Evolutionary conservation across 2,113 vertebrate species (phyloP).

Genomic region (Lepus europaeus): DNA sequence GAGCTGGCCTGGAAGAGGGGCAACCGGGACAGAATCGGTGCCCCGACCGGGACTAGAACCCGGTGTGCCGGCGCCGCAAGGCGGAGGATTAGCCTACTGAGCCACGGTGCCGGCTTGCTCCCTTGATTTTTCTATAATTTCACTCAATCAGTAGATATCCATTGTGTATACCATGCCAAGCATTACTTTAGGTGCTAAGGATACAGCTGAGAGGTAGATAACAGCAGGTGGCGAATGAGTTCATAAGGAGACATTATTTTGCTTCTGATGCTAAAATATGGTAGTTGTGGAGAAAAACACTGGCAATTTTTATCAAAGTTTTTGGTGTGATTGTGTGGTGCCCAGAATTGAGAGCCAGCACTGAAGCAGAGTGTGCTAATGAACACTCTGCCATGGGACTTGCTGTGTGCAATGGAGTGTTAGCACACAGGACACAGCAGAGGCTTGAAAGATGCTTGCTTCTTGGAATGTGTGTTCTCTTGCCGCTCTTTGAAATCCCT

Average conservation of each 20-base stretch:
- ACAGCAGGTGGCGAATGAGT: background rate
- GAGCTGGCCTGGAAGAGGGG: too few relatives aligned
- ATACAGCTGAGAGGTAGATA: background rate
- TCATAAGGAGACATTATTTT: background rate
- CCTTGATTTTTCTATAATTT: constrained; percentile 17
- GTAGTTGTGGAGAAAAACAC: background rate
- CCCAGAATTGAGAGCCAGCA: background rate
- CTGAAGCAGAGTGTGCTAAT: background rate
- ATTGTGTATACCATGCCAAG: background rate
- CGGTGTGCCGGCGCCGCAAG: too few relatives aligned
- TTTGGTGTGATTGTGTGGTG: background rate
- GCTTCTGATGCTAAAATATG: background rate
- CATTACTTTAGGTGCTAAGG: background rate
- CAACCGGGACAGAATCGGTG: too few relatives aligned
- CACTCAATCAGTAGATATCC: background rate
- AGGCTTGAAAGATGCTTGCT: constrained; percentile 14
- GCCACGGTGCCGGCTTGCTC: background rate
- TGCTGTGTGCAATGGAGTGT: background rate
- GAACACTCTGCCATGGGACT: background rate
- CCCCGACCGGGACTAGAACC: too few relatives aligned
- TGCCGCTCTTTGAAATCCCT: background rate
- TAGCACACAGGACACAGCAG: background rate
- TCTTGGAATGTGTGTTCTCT: background rate
- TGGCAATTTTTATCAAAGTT: background rate
- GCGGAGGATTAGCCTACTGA: too few relatives aligned